Evolutionary conservation across 2,113 vertebrate genomes (phyloP).

Genomic region (Dryoscopus gambensis): DNA sequence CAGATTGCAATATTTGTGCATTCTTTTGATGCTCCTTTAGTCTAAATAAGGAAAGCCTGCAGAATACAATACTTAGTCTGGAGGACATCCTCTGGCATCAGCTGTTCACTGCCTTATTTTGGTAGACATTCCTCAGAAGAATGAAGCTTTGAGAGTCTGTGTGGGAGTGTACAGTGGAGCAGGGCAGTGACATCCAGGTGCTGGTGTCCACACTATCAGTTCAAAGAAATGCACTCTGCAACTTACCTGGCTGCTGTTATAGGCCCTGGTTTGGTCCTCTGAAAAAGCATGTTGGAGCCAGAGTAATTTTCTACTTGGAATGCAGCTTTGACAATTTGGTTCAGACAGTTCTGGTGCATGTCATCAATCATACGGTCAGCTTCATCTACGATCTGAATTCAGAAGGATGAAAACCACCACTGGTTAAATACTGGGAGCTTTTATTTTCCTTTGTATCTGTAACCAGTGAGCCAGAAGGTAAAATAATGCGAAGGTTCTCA

Average conservation of each 20-base stretch:
- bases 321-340: slow-evolving; percentile 80
- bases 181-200: neutral
- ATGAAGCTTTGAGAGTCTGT: neutral
- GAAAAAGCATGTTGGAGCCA: slow-evolving; percentile 63
- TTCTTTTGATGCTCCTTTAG: neutral
- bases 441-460: neutral
- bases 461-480: neutral
- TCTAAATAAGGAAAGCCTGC: neutral
- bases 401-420: neutral
- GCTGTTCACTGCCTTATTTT: neutral
- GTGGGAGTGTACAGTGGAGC: neutral
- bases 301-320: slow-evolving; percentile 36
- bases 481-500: neutral
- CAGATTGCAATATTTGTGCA: neutral
- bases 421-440: neutral
- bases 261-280: slow-evolving; percentile 65
- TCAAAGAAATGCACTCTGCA: neutral
- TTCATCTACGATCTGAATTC: slow-evolving; percentile 86
- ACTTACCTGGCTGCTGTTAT: slow-evolving; percentile 84
- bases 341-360: slow-evolving; percentile 94
- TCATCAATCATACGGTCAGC: slow-evolving; percentile 95
- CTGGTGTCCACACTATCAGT: neutral
- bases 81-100: neutral
- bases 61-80: neutral
- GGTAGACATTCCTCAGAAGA: neutral